Percentiles rank a stretch among this genome's conserved stretches.
These are phyloP conservation scores for Dichetophora obliterata DNA, from an alignment of 2,888 invertebrate species.

Conservation along the genomic window DNA sequence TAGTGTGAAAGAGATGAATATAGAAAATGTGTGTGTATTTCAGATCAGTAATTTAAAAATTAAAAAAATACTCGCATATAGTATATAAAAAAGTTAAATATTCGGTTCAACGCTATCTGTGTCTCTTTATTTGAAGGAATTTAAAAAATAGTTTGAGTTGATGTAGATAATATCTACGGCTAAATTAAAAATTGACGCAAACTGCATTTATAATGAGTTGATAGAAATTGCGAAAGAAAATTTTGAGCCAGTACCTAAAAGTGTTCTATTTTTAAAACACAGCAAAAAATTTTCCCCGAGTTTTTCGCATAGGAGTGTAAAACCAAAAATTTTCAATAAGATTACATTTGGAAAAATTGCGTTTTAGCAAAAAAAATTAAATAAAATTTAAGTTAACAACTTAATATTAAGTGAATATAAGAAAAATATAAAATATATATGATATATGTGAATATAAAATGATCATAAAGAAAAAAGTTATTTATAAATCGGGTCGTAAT, in stretches of 20 bases:
- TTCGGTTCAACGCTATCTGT: not conserved
- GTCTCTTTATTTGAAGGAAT: not conserved
- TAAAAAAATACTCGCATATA: not conserved
- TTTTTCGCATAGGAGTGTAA: constrained; percentile 51
- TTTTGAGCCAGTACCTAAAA: constrained; percentile 56
- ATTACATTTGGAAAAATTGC: constrained; percentile 8
- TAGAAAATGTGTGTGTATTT: constrained; percentile 52
- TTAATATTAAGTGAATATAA: not conserved
- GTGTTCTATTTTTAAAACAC: constrained; percentile 66
- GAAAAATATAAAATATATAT: too few species aligned
- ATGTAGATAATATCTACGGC: not conserved
- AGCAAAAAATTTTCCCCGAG: constrained; percentile 59
- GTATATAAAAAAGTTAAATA: not conserved
- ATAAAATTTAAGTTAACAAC: not conserved
- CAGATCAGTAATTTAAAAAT: constrained; percentile 42
- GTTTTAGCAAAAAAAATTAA: constrained; percentile 4
- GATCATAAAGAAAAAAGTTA: not conserved
- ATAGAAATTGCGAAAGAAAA: constrained; percentile 49
- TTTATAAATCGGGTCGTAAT: not conserved
- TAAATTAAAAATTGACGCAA: not conserved
- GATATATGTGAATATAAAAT: not conserved
- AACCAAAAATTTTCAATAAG: constrained; percentile 52
- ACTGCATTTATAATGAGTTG: constrained; percentile 35
- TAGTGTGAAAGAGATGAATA: constrained; percentile 62
- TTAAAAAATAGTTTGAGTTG: not conserved